Percentiles rank a stretch among this genome's conserved stretches.
These are phyloP conservation scores for Nomada ferruginata DNA, from an alignment of 2,888 invertebrate species.

Conservation along the genomic window DNA sequence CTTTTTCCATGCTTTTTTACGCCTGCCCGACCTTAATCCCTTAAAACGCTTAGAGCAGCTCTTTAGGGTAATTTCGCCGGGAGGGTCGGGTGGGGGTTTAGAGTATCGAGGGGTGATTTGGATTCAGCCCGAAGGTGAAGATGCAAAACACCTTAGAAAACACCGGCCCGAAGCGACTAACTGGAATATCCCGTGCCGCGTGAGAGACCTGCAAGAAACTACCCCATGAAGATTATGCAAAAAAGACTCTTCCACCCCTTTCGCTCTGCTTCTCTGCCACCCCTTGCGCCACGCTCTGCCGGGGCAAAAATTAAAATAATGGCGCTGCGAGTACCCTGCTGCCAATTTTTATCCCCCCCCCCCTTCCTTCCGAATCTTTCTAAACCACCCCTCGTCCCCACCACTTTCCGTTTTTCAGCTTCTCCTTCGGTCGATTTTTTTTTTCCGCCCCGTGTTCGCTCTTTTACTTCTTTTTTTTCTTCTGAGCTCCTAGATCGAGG, in stretches of 20 bases:
- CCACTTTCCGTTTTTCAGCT: constrained; percentile 4
- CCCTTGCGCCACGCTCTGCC: constrained; percentile 40
- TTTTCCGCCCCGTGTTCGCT: not conserved
- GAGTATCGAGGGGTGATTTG: constrained; percentile 2
- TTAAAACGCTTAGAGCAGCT: constrained; percentile 83
- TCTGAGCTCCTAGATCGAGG: not conserved
- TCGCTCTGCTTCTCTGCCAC: constrained; percentile 14
- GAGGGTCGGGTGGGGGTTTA: not conserved
- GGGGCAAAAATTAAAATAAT: constrained; percentile 54
- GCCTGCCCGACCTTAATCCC: constrained; percentile 83
- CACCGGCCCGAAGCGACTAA: constrained; percentile 59
- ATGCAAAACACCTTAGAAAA: constrained; percentile 65
- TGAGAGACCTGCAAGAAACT: constrained; percentile 72
- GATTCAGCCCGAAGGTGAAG: constrained; percentile 49
- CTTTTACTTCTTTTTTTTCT: not conserved
- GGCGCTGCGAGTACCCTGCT: constrained; percentile 37
- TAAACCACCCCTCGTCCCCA: not conserved
- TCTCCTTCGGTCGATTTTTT: constrained; percentile 12
- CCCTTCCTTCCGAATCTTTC: constrained; percentile 3
- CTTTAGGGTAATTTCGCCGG: constrained; percentile 80
- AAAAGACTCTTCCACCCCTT: constrained; percentile 63
- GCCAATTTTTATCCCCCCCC: constrained; percentile 39
- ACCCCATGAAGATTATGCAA: constrained; percentile 79
- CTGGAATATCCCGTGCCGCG: constrained; percentile 57
- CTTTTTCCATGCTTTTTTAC: constrained; percentile 80